These are phyloP conservation scores for Diorhabda elongata DNA, from an alignment of 1,140 invertebrate genomes.

Conservation along the genomic window DNA sequence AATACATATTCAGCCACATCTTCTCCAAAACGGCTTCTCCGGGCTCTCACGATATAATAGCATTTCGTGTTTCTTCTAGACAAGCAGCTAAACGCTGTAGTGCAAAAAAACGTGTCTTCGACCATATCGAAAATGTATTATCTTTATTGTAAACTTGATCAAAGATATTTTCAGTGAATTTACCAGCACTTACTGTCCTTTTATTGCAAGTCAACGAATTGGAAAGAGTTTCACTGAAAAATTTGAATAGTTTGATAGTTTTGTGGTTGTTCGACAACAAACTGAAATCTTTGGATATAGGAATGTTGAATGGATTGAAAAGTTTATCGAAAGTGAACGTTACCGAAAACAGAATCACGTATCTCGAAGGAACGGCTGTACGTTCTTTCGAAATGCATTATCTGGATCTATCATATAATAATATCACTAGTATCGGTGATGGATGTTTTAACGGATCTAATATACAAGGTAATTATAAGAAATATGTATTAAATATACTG, in stretches of 20 bases:
- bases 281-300: background rate
- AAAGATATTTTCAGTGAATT: conserved; percentile 14
- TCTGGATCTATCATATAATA: background rate
- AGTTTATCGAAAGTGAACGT: conserved; percentile 10
- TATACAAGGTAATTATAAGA: background rate
- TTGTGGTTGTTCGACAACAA: conserved; percentile 12
- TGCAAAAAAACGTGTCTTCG: background rate
- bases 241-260: background rate
- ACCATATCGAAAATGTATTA: background rate
- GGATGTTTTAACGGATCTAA: background rate
- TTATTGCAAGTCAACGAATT: conserved; percentile 18
- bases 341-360: conserved; percentile 6
- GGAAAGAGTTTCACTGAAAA: conserved; percentile 6
- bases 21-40: background rate
- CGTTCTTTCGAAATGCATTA: background rate
- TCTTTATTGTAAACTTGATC: background rate
- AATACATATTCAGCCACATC: background rate
- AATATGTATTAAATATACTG: too few species aligned
- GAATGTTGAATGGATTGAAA: conserved; percentile 5
- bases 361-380: background rate
- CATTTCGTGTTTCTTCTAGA: background rate
- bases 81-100: background rate
- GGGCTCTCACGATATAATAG: background rate
- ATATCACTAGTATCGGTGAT: background rate
- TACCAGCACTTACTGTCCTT: conserved; percentile 2